Evolutionary conservation across 2,888 invertebrate species (phyloP).

Genomic region (Rambutsinella grinnellia): DNA sequence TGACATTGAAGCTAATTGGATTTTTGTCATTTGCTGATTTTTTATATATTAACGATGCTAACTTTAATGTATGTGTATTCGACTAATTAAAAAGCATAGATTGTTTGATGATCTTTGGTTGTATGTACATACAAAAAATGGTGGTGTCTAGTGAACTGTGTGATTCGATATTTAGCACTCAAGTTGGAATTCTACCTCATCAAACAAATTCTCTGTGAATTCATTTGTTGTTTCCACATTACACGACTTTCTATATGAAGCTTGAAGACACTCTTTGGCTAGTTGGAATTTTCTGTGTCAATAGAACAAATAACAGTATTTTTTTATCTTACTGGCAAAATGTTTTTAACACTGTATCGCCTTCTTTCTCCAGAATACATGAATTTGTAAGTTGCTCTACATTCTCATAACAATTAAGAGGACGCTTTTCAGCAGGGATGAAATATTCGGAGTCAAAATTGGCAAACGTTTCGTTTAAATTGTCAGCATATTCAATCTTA

Average conservation of each 20-base stretch:
- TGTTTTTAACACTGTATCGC: neutral
- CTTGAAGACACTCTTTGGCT: constrained; percentile 20
- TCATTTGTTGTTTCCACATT: constrained; percentile 13
- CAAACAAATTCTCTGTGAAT: constrained; percentile 24
- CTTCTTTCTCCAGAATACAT: constrained; percentile 21
- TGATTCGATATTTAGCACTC: constrained; percentile 13
- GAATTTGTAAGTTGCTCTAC: constrained; percentile 1
- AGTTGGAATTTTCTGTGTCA: constrained; percentile 16
- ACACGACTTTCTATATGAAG: constrained; percentile 3
- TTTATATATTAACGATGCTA: no score
- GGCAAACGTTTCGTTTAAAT: no score
- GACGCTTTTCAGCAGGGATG: constrained; percentile 21
- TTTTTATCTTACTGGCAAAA: constrained; percentile 32
- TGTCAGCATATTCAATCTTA: constrained; percentile 41
- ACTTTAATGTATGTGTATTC: no score
- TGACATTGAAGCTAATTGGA: no score
- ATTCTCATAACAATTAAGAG: constrained; percentile 34
- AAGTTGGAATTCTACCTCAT: constrained; percentile 24
- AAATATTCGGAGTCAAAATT: neutral
- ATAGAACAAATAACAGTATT: neutral
- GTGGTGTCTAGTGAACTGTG: no score
- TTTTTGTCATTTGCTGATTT: no score
- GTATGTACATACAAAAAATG: neutral
- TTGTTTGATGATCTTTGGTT: neutral
- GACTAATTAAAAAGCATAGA: no score